Conservation (phyloP, 92 coral and sea anemone species). For the Palythoa grandiflora region DNA sequence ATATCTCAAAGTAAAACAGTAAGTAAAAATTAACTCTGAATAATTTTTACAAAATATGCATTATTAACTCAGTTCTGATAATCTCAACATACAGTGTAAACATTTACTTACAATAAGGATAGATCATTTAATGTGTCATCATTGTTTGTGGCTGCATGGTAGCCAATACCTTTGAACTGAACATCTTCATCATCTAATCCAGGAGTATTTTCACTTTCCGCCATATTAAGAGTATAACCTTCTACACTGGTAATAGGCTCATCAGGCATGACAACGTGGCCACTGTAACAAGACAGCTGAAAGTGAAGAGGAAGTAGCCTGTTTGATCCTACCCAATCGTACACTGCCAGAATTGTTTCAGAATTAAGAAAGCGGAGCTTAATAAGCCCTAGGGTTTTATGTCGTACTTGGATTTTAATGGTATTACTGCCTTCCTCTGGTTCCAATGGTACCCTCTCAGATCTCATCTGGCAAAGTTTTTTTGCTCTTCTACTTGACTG, state of each 20-base stretch:
- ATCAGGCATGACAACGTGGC: too few relatives aligned
- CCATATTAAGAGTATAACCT: too few relatives aligned
- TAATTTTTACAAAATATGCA: too few relatives aligned
- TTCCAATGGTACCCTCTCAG: conserved; percentile 40
- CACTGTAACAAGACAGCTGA: conserved; percentile 29
- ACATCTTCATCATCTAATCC: not conserved
- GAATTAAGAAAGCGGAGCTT: conserved; percentile 35
- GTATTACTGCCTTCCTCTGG: conserved; percentile 38
- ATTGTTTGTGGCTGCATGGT: not conserved
- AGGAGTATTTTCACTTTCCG: not conserved
- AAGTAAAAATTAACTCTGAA: too few relatives aligned
- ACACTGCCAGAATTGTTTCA: conserved; percentile 51
- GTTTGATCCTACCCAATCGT: conserved; percentile 65
- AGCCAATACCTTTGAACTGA: not conserved
- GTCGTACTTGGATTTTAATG: conserved; percentile 50
- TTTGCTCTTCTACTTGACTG: conserved; percentile 28
- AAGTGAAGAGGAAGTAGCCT: conserved; percentile 49
- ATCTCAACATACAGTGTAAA: too few relatives aligned
- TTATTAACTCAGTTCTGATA: too few relatives aligned
- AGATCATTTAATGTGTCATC: not conserved
- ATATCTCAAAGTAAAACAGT: too few relatives aligned
- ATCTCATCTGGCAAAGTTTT: conserved; percentile 20
- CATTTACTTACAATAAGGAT: not conserved
- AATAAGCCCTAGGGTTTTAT: conserved; percentile 40
- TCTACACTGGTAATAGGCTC: too few relatives aligned